Evolutionary conservation across 2,888 invertebrate species (phyloP), one percentile per base, ranked within the genome.

Genomic region (Acanthopleura granulata): DNA sequence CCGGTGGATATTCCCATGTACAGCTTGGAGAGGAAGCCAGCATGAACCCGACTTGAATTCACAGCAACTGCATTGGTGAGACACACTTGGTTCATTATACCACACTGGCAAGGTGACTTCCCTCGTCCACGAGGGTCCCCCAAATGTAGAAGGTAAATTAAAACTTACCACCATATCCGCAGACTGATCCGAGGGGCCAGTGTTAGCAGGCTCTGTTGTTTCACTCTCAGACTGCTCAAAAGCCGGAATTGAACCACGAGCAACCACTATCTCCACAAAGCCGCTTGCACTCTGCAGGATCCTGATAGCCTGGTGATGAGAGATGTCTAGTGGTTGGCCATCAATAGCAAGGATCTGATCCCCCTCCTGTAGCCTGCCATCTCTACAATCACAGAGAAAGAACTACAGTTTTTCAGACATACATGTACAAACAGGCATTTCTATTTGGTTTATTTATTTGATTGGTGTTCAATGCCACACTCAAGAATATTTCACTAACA

Each of bases 261-360:
- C 91, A 76, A 91, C 87, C 40, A 91, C 88, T 49, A 91, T 84
- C 81, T 90, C 90, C 75, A 91, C 91, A 75, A 87, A 83, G 18
- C 91, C 95, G 84, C 94, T 93, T 81, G 94, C 94, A 91, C 94
- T 93, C 91, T 95, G 95, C 86, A 95, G 92, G 87, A 94, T 93
- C 87, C 93, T 92, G 89, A 95, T 93, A 84, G 94, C 94, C 93
- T 95, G 95, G 91, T 95, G 95, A 89, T 95, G 95, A 81, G 95
- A 95, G 92, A 95, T 94, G 91, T 94, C 91, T 86, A 91, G 81
- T 74, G 89, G 85, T 89, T 94, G 94, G 85, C 94, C 94, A 92
- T 96, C 95, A 86, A 96, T 94, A 80, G 96, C 94, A 87, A 96
- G 91, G 89, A 96, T 94, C 89, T 95, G 95, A 91, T 96, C 96